phyloP scores from a whole-genome alignment of 2,113 vertebrate genomes.

The Laticauda colubrina region DNA sequence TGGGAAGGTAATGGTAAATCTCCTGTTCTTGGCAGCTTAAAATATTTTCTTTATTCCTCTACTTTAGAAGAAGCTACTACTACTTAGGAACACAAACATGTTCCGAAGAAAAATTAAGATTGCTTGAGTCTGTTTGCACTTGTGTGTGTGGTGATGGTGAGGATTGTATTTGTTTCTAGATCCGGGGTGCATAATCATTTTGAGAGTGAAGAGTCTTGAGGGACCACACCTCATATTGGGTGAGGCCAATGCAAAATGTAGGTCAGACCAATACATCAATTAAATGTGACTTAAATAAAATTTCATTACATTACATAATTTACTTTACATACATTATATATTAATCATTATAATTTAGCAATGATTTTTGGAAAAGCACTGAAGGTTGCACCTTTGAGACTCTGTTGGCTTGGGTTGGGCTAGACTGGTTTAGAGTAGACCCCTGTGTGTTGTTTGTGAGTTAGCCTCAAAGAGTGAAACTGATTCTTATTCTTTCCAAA shows the following conservation, averaged over 20 bases:
- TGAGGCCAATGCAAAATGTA: neutral
- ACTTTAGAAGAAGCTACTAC: constrained; percentile 8
- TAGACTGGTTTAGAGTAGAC: neutral
- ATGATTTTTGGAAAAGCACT: neutral
- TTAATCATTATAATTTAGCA: neutral
- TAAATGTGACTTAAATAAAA: neutral
- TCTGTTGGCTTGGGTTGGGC: neutral
- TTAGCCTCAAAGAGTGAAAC: neutral
- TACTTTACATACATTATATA: neutral
- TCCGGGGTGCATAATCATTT: neutral
- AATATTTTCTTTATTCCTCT: constrained; percentile 31
- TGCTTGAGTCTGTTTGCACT: neutral
- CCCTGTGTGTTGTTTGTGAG: neutral
- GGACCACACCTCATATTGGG: neutral
- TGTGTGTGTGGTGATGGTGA: neutral
- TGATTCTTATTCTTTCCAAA: neutral
- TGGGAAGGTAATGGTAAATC: constrained; percentile 1
- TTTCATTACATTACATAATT: neutral
- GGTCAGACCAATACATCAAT: neutral
- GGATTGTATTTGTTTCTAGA: neutral
- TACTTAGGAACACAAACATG: neutral
- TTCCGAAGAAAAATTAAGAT: neutral
- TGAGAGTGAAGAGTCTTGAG: neutral
- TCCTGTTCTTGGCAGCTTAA: constrained; percentile 18
- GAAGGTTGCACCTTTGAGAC: neutral